Percentiles rank a stretch among this genome's conserved stretches.
Conservation (phyloP, 2,113 vertebrate genomes). For the Daphoenositta chrysoptera region DNA sequence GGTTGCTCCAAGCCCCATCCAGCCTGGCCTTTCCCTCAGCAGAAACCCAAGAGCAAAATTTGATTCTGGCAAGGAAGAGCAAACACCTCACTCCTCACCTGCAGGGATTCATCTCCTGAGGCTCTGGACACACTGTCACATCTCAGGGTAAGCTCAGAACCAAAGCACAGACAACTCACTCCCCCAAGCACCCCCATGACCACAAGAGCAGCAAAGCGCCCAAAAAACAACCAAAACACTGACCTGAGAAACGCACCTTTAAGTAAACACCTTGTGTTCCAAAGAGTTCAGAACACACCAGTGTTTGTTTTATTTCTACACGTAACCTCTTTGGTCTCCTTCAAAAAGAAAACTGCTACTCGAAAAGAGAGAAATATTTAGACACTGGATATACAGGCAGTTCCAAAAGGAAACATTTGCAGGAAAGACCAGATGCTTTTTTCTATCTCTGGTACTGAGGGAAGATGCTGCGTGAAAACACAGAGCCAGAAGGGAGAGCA, state of each 20-base stretch:
- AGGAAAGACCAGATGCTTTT: constrained; percentile 12
- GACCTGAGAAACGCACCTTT: neutral
- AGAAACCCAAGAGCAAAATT: no score
- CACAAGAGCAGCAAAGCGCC: neutral
- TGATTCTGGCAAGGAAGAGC: neutral
- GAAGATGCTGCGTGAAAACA: neutral
- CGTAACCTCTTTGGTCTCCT: constrained; percentile 43
- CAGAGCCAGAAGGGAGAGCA: neutral
- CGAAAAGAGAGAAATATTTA: constrained; percentile 57
- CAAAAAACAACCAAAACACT: neutral
- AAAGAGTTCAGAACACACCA: neutral
- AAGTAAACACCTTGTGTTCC: neutral
- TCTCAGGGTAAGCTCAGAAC: neutral
- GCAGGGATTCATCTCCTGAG: neutral
- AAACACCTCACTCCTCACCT: neutral
- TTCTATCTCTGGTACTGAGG: neutral
- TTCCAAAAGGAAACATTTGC: constrained; percentile 38
- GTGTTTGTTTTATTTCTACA: constrained; percentile 56
- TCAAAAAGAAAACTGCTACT: constrained; percentile 46
- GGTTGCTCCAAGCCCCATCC: neutral
- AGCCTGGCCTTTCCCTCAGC: neutral
- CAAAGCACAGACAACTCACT: neutral
- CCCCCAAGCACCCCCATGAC: neutral
- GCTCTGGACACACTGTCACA: neutral
- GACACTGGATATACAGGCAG: constrained; percentile 47